phyloP scores from a whole-genome alignment of 2,797 vertebrate species.

The Australoheros facetus region DNA sequence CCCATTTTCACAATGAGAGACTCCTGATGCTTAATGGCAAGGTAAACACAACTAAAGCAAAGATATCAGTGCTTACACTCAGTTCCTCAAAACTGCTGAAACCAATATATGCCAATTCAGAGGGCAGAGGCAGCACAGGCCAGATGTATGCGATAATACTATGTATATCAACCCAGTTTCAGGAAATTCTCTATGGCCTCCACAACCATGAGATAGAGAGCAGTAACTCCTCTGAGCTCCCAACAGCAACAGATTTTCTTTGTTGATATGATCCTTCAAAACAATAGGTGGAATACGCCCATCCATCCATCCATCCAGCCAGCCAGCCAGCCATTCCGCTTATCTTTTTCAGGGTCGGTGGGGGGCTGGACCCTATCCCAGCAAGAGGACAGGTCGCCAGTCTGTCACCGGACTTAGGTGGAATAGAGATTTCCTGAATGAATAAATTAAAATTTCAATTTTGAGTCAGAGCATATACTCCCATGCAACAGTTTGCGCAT shows the following conservation, averaged over 20 bases:
- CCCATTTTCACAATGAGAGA: background rate
- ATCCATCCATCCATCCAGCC: no score
- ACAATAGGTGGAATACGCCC: background rate
- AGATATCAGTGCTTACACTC: background rate
- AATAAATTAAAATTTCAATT: background rate
- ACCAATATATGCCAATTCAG: background rate
- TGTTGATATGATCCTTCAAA: background rate
- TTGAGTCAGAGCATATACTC: background rate
- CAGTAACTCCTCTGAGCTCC: background rate
- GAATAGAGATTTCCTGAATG: background rate
- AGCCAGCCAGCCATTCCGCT: no score
- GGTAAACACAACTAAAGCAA: background rate
- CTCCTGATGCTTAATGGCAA: background rate
- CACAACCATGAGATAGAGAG: background rate
- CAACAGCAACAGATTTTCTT: background rate
- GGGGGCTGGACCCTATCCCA: no score
- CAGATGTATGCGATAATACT: background rate
- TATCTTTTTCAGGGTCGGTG: no score
- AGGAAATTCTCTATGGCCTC: background rate
- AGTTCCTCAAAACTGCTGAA: background rate
- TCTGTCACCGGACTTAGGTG: no score
- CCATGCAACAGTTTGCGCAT: no score
- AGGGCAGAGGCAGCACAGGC: background rate
- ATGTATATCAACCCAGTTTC: no score
- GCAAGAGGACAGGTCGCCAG: no score